These are phyloP conservation scores for Pentalonia nigronervosa DNA, from an alignment of 1,140 invertebrate species.

Conservation along the genomic window DNA sequence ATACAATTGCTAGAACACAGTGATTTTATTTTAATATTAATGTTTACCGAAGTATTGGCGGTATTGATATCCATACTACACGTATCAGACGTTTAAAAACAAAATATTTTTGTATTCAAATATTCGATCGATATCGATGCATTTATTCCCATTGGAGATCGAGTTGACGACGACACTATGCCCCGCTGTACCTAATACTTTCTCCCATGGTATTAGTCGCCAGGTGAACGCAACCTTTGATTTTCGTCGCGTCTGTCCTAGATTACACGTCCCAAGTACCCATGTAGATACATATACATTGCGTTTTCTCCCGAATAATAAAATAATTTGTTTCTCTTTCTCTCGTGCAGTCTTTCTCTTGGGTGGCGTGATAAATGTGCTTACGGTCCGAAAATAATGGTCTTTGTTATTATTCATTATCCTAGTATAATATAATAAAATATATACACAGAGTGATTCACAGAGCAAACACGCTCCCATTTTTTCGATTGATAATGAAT, in stretches of 20 bases:
- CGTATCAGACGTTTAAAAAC: background rate
- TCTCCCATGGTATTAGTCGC: background rate
- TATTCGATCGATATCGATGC: background rate
- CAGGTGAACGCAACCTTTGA: background rate
- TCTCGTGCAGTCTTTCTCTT: background rate
- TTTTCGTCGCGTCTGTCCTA: background rate
- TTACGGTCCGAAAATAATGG: conserved; percentile 12
- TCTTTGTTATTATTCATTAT: conserved; percentile 20
- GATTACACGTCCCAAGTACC: background rate
- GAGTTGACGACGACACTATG: background rate
- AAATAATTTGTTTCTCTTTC: background rate
- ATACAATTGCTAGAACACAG: background rate
- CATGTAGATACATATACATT: background rate
- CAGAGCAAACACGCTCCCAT: no score
- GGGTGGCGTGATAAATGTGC: conserved; percentile 1
- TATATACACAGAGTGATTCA: background rate
- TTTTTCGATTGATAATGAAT: no score
- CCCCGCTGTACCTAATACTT: background rate
- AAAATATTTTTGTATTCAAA: background rate
- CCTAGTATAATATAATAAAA: background rate
- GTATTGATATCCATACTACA: background rate
- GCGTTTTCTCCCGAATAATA: background rate
- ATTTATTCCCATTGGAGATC: background rate
- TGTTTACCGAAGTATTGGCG: background rate
- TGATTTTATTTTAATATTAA: background rate